Evolutionary conservation across 2,888 invertebrate genomes (phyloP).

Genomic region (Hedya salicella): DNA sequence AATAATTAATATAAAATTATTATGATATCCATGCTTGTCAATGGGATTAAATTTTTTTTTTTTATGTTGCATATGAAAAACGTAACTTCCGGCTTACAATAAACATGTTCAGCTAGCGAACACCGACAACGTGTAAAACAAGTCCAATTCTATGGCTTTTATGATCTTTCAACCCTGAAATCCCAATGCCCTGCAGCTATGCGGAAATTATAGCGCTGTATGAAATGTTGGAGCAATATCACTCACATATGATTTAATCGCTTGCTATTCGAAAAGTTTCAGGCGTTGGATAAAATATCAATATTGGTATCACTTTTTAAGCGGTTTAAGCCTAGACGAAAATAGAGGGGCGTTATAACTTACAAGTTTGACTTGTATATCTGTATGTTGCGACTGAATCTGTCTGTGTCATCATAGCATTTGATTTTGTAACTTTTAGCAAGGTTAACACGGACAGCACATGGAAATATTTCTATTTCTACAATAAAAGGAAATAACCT

Average conservation of each 20-base stretch:
- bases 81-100: neutral
- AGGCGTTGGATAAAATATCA: constrained; percentile 8
- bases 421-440: too few relatives aligned
- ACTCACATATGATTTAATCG: constrained; percentile 3
- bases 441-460: too few relatives aligned
- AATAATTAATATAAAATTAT: too few relatives aligned
- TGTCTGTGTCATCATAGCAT: too few relatives aligned
- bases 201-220: constrained; percentile 24
- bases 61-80: neutral
- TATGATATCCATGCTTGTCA: too few relatives aligned
- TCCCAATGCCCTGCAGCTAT: neutral
- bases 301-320: neutral
- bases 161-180: neutral
- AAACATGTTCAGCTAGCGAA: neutral
- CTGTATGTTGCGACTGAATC: too few relatives aligned
- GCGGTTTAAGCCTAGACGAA: too few relatives aligned
- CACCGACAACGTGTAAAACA: neutral
- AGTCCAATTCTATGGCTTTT: neutral
- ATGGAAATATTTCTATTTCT: too few relatives aligned
- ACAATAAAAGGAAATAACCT: too few relatives aligned
- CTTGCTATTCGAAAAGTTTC: constrained; percentile 2
- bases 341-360: too few relatives aligned
- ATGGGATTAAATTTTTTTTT: too few relatives aligned
- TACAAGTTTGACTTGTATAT: too few relatives aligned
- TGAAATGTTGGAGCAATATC: constrained; percentile 9